A percentile compares a stretch with the other conserved stretches of the same genome.
Evolutionary conservation across 2,888 invertebrate genomes (phyloP).

Genomic region (Tortrix viridana): DNA sequence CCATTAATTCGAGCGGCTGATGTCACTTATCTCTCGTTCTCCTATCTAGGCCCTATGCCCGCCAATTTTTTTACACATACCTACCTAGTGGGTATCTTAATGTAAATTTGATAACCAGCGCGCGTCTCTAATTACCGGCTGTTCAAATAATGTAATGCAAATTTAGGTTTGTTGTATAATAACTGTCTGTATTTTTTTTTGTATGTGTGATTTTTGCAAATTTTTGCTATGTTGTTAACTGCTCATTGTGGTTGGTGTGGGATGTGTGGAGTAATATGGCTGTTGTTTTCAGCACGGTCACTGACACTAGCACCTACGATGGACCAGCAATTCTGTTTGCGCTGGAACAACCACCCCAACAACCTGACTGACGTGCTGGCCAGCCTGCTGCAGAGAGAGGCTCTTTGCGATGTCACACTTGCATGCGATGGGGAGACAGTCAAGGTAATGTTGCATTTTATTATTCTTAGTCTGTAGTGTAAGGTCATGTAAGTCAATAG

Average conservation of each 20-base stretch:
- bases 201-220: conserved; percentile 44
- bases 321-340: conserved; percentile 95
- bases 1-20: conserved; percentile 84
- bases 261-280: conserved; percentile 55
- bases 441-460: conserved; percentile 78
- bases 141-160: conserved; percentile 66
- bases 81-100: conserved; percentile 67
- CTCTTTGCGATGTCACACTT: conserved; percentile 95
- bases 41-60: conserved; percentile 84
- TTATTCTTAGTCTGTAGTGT: not conserved
- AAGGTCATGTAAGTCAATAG: not conserved
- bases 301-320: conserved; percentile 85
- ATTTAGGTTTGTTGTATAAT: conserved; percentile 59
- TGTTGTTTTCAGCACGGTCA: conserved; percentile 79
- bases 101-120: conserved; percentile 76
- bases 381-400: conserved; percentile 93
- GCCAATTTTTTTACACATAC: conserved; percentile 81
- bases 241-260: conserved; percentile 39
- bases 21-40: conserved; percentile 83
- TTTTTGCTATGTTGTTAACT: conserved; percentile 21
- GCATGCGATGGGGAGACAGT: conserved; percentile 96
- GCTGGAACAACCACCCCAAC: conserved; percentile 97
- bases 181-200: conserved; percentile 43
- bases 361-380: conserved; percentile 95
- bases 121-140: conserved; percentile 74